These are phyloP conservation scores for Agonopterix subpropinquella DNA, from an alignment of 2,888 invertebrate species.

Conservation along the genomic window DNA sequence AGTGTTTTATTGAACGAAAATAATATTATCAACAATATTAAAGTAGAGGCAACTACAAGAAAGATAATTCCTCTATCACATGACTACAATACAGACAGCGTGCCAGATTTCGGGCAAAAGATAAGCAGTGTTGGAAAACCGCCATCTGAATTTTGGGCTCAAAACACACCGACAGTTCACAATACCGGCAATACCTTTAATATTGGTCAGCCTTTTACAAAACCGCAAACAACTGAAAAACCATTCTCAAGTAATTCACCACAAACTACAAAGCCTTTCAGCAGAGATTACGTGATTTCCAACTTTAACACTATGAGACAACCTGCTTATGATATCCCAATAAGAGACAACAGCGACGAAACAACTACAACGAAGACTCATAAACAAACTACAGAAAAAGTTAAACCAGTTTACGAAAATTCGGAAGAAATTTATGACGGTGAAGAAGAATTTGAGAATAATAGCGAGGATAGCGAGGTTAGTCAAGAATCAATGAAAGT, in stretches of 20 bases:
- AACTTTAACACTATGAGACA: constrained; percentile 47
- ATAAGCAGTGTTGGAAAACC: constrained; percentile 56
- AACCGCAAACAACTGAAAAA: constrained; percentile 32
- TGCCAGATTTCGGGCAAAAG: constrained; percentile 59
- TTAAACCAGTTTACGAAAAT: constrained; percentile 56
- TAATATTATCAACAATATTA: constrained; percentile 49
- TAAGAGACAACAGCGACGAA: constrained; percentile 59
- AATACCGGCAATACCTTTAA: constrained; percentile 27
- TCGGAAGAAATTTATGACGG: constrained; percentile 66
- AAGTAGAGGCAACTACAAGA: constrained; percentile 55
- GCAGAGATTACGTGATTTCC: constrained; percentile 49
- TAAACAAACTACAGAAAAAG: constrained; percentile 25
- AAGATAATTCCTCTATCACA: constrained; percentile 58
- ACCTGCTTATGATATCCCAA: constrained; percentile 65
- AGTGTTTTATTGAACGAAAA: constrained; percentile 46
- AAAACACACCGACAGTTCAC: constrained; percentile 14
- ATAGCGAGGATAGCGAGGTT: constrained; percentile 55
- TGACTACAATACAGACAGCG: constrained; percentile 39
- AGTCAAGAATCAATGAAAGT: constrained; percentile 67
- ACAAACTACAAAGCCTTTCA: constrained; percentile 37
- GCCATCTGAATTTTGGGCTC: constrained; percentile 52
- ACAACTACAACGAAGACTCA: constrained; percentile 31
- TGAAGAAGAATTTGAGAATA: constrained; percentile 42
- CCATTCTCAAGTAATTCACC: constrained; percentile 23
- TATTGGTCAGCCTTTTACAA: constrained; percentile 57